A percentile compares a stretch with the other conserved stretches of the same genome.
Conservation (phyloP, 1,140 invertebrate genomes). For the Scaptodrosophila lebanonensis region DNA sequence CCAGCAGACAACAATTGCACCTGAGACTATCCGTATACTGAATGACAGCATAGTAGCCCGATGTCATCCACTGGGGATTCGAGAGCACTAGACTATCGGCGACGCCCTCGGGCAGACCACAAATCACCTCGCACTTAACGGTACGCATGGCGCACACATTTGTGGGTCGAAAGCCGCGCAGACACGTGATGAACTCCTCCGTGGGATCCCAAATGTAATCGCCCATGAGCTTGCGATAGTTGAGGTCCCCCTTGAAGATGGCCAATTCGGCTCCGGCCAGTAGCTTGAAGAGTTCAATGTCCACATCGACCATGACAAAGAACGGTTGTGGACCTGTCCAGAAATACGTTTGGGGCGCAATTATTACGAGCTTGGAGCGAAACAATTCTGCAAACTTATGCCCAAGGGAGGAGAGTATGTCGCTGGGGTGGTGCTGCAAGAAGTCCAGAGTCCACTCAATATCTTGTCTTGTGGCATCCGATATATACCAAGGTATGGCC, state of each 20-base stretch:
- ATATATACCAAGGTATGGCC: constrained; percentile 96
- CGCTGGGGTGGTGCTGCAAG: constrained; percentile 69
- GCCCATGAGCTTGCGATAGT: constrained; percentile 95
- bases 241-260: constrained; percentile 97
- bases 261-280: constrained; percentile 84
- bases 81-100: constrained; percentile 80
- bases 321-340: constrained; percentile 93
- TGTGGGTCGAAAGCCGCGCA: constrained; percentile 90
- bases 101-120: constrained; percentile 84
- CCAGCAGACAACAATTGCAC: too few relatives aligned
- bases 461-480: constrained; percentile 89
- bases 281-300: constrained; percentile 84
- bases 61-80: constrained; percentile 90
- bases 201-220: constrained; percentile 91
- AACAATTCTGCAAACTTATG: constrained; percentile 80
- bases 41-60: constrained; percentile 87
- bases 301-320: constrained; percentile 84
- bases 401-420: constrained; percentile 76
- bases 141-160: constrained; percentile 90
- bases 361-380: constrained; percentile 75
- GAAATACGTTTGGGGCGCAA: constrained; percentile 82
- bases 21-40: constrained; percentile 65
- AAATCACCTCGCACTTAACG: constrained; percentile 93
- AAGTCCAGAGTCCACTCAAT: constrained; percentile 83
- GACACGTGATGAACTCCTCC: constrained; percentile 83